Conservation (phyloP, 2,113 vertebrate species). For the Cnemophilus loriae region DNA sequence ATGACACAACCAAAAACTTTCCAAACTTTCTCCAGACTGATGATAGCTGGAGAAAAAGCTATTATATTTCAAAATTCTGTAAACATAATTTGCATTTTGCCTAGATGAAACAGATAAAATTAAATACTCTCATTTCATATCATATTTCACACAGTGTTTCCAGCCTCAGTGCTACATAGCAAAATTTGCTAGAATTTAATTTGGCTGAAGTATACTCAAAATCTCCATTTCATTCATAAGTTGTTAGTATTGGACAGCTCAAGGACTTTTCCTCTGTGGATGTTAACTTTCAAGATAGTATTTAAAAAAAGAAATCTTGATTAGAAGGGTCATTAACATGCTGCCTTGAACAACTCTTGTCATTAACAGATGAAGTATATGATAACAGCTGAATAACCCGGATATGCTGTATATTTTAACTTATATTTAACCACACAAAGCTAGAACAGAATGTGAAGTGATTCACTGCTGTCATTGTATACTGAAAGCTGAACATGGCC, state of each 20-base stretch:
- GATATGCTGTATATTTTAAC: neutral
- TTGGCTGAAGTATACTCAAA: neutral
- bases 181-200: neutral
- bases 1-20: neutral
- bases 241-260: neutral
- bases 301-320: neutral
- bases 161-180: neutral
- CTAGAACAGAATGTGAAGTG: neutral
- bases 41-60: neutral
- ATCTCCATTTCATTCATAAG: neutral
- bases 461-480: neutral
- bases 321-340: neutral
- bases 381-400: neutral
- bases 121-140: neutral
- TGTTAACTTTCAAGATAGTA: neutral
- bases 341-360: neutral
- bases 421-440: neutral
- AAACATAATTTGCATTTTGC: neutral
- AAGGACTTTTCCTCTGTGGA: neutral
- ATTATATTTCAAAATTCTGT: neutral
- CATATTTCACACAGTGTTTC: neutral
- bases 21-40: neutral
- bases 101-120: neutral
- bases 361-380: neutral
- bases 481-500: neutral